phyloP scores from a whole-genome alignment of 2,113 vertebrate genomes.

The Ardeotis arabs region DNA sequence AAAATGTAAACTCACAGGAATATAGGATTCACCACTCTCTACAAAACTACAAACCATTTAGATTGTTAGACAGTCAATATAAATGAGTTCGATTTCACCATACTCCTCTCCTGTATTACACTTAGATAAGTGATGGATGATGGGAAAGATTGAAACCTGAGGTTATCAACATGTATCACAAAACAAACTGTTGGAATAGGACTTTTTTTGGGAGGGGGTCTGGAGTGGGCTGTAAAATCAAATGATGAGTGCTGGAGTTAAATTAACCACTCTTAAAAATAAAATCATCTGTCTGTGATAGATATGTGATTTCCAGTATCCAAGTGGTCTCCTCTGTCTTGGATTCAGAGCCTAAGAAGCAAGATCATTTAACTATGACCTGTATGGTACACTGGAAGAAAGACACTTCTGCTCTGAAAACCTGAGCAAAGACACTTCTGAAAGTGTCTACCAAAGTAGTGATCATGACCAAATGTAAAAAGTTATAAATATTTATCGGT shows the following conservation, averaged over 20 bases:
- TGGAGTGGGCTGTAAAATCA: not conserved
- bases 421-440: not conserved
- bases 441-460: not conserved
- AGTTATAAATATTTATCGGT: conserved; percentile 32
- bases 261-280: not conserved
- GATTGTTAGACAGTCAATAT: not conserved
- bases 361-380: not conserved
- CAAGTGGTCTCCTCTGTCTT: not conserved
- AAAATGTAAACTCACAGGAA: not conserved
- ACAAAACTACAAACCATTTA: not conserved
- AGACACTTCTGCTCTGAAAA: not conserved
- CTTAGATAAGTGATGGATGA: not conserved
- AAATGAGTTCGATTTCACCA: not conserved
- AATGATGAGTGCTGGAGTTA: not conserved
- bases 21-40: not conserved
- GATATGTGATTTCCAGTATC: not conserved
- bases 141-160: not conserved
- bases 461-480: not conserved
- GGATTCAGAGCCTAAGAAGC: not conserved
- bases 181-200: not conserved
- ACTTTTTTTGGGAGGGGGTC: not conserved
- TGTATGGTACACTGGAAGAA: not conserved
- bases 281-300: not conserved
- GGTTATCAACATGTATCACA: not conserved
- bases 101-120: not conserved